phyloP scores from a whole-genome alignment of 2,113 vertebrate genomes.

The Sylvicapra grimmia region DNA sequence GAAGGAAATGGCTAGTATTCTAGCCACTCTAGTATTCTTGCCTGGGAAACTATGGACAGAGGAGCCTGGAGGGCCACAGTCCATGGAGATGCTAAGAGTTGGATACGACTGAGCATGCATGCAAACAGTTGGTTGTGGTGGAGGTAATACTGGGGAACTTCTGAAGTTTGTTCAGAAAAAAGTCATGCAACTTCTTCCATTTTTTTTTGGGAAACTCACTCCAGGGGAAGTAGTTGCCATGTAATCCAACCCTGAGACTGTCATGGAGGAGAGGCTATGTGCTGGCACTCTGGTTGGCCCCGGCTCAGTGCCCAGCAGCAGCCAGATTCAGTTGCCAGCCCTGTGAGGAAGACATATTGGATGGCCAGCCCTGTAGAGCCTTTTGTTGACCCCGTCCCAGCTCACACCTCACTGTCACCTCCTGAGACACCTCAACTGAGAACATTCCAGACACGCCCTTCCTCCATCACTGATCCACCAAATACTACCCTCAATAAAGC shows the following conservation, averaged over 20 bases:
- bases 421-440: neutral
- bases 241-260: neutral
- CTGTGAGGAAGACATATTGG: too few species aligned
- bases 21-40: neutral
- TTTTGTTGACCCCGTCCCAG: neutral
- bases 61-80: neutral
- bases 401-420: neutral
- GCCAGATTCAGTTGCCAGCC: neutral
- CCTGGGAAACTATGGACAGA: neutral
- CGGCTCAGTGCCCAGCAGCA: neutral
- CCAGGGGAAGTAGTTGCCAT: neutral
- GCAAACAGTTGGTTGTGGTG: neutral
- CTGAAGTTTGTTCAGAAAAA: neutral
- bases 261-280: neutral
- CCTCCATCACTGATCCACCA: neutral
- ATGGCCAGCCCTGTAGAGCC: neutral
- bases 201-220: neutral
- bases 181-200: neutral
- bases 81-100: neutral
- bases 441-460: fast-evolving
- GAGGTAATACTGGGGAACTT: neutral
- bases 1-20: neutral
- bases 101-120: neutral
- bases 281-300: neutral
- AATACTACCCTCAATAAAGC: neutral